Base-by-base conservation (phyloP, 1,140 invertebrate genomes). In the Polyergus mexicanus region DNA sequence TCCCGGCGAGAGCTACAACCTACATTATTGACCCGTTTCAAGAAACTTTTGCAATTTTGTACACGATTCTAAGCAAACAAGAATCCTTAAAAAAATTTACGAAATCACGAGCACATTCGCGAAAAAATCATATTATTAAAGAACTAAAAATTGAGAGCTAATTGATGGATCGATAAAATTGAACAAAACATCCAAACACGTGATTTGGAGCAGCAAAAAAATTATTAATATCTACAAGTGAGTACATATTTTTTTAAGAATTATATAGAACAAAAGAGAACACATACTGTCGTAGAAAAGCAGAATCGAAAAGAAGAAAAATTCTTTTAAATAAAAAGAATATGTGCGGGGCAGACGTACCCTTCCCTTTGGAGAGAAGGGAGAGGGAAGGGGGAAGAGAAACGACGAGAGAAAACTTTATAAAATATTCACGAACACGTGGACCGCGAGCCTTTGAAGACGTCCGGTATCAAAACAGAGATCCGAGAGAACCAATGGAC, bases 381-480 rank as follows among this genome's bases (percentile, higher is more conserved):
- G 0, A 11, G 3, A 3, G 3, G 47, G 6, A 13, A 51, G 11
- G 10, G 44, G 13, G 16, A 19, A 4, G 13, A 3, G 13, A 0
- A 44, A 44, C 41, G 41, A 44, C n/a, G 6, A n/a, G 54, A 60
- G 19, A 22, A 74, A 56, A 3, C 68, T 56, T 72, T 22, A 60
- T 83, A 74, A 83, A 83, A 83, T 74, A 83, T 83, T 72, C 78
- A 83, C 38, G 25, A 60, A 47, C 41, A 44, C 78, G 68, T 83
- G 68, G 38, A 51, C 19, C 19, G 38, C 41, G 78, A 58, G n/a
- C 22, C 78, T 83, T 83, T 74, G 78, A 81, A 44, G 38, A 41
- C 69, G 28, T 72, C 38, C 58, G 54, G 41, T 74, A 83, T 83
- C 68, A 84, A 77, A 84, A 77, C 65, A 77, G 72, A 84, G 47